A percentile compares a stretch with the other conserved stretches of the same genome.
Evolutionary conservation across 2,888 invertebrate species (phyloP).

Genomic region (Tenthredo notha): DNA sequence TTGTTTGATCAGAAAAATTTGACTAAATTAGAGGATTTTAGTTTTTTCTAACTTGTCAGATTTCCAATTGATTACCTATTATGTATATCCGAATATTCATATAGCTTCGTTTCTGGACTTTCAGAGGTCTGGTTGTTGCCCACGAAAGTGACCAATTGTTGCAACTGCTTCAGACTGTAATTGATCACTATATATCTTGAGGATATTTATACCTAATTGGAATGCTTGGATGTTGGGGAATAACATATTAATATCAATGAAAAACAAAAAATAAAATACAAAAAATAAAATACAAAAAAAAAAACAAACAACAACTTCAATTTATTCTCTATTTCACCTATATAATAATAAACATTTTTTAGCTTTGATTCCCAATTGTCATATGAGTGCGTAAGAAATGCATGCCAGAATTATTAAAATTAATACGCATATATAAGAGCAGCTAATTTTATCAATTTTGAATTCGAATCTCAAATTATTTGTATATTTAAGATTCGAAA

Average conservation of each 20-base stretch:
- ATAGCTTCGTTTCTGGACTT: slow-evolving; percentile 68
- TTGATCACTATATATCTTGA: slow-evolving; percentile 49
- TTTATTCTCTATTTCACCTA: background rate
- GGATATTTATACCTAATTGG: slow-evolving; percentile 38
- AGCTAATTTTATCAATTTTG: background rate
- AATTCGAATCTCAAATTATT: background rate
- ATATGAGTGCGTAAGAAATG: background rate
- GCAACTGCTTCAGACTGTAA: slow-evolving; percentile 72
- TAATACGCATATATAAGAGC: background rate
- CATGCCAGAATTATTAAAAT: background rate
- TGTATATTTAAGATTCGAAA: background rate
- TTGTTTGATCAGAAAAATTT: slow-evolving; percentile 20
- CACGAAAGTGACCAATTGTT: slow-evolving; percentile 70
- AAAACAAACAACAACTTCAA: background rate
- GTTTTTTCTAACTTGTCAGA: slow-evolving; percentile 44
- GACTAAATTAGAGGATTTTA: slow-evolving; percentile 20
- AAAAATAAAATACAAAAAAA: background rate
- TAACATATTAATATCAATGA: background rate
- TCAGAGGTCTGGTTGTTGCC: slow-evolving; percentile 69
- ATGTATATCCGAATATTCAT: slow-evolving; percentile 69
- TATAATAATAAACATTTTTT: background rate
- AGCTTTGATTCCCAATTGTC: background rate
- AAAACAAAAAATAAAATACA: background rate
- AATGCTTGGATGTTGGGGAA: slow-evolving; percentile 16
- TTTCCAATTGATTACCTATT: slow-evolving; percentile 68